A percentile compares a stretch with the other conserved stretches of the same genome.
phyloP scores from a whole-genome alignment of 2,888 invertebrate species.

The Idaea dimidiata region DNA sequence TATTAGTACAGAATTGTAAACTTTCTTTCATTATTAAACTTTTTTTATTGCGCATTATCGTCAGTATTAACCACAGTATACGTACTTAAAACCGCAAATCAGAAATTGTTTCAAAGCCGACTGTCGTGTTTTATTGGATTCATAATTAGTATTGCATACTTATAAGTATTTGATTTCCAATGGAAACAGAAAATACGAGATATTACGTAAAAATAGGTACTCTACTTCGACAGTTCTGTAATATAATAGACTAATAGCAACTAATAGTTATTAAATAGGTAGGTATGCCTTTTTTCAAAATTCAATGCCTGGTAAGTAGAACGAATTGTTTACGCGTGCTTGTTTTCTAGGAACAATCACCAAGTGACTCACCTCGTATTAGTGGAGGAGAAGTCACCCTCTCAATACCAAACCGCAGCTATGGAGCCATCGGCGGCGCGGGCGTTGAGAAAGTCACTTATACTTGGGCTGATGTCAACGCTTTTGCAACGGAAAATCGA shows the following conservation, averaged over 20 bases:
- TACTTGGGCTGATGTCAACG: slow-evolving; percentile 90
- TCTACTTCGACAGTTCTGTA: too few relatives aligned
- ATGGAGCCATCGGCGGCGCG: slow-evolving; percentile 57
- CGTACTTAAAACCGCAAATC: not conserved
- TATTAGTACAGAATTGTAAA: too few relatives aligned
- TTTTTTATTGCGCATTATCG: not conserved
- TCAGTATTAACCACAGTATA: not conserved
- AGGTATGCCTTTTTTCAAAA: too few relatives aligned
- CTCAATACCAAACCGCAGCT: slow-evolving; percentile 55
- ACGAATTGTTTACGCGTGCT: not conserved
- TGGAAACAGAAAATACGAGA: not conserved
- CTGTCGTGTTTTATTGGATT: not conserved
- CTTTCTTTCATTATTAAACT: too few relatives aligned
- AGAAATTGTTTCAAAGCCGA: not conserved
- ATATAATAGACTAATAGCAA: too few relatives aligned
- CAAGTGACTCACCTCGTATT: slow-evolving; percentile 51
- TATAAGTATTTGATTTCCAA: not conserved
- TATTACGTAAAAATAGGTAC: too few relatives aligned
- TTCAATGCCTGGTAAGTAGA: too few relatives aligned
- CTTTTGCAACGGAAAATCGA: slow-evolving; percentile 83
- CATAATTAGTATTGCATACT: not conserved
- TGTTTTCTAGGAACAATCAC: slow-evolving; percentile 47
- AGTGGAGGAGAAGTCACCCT: slow-evolving; percentile 60
- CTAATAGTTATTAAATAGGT: too few relatives aligned
- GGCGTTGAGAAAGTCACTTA: slow-evolving; percentile 82